Conservation (phyloP, 1,140 invertebrate genomes). For the Ceratitis capitata region DNA sequence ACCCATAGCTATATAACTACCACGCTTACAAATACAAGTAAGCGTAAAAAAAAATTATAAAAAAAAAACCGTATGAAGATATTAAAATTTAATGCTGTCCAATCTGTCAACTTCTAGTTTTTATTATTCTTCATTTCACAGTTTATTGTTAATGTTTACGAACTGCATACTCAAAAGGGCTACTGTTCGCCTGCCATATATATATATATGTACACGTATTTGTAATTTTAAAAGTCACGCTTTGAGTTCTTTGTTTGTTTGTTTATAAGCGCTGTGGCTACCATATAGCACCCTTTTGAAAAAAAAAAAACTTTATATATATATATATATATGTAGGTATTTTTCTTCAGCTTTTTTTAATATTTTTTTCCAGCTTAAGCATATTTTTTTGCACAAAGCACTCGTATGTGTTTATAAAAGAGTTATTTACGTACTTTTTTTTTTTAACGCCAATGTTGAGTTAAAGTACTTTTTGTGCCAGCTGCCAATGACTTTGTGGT, state of each 20-base stretch:
- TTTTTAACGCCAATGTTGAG: too few species aligned
- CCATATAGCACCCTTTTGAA: not conserved
- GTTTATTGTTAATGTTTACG: not conserved
- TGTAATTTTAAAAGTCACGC: slow-evolving; percentile 17
- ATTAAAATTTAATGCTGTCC: not conserved
- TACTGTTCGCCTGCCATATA: not conserved
- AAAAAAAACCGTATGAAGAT: too few species aligned
- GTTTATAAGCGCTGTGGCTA: not conserved
- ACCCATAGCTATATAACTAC: not conserved
- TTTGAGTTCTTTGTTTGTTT: not conserved
- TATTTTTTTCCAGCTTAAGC: too few species aligned
- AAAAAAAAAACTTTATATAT: not conserved
- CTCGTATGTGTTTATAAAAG: not conserved
- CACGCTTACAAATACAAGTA: not conserved
- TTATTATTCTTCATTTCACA: slow-evolving; percentile 15
- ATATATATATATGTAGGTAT: too few species aligned
- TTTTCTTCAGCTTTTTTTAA: too few species aligned
- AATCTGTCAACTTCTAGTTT: not conserved
- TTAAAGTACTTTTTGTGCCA: not conserved
- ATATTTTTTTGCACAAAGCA: too few species aligned
- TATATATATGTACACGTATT: too few species aligned
- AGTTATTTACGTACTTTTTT: too few species aligned
- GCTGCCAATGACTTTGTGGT: not conserved
- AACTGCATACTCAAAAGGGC: not conserved
- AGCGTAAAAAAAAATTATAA: too few species aligned